These are phyloP conservation scores for Cotesia chilonis DNA, from an alignment of 1,140 invertebrate species.

Conservation along the genomic window DNA sequence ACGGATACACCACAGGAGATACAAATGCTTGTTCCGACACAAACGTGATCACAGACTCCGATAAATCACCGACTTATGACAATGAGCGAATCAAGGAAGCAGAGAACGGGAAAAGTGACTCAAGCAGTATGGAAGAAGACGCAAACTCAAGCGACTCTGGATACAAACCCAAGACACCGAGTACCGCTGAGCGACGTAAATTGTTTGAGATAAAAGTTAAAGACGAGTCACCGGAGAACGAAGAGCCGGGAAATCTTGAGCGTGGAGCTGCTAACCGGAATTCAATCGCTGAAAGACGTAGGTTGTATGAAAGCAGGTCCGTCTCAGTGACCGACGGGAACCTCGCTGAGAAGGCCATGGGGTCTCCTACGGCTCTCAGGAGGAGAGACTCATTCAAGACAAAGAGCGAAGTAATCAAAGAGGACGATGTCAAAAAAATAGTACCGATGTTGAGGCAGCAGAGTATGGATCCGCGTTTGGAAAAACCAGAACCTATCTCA, in stretches of 20 bases:
- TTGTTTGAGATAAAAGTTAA: constrained; percentile 71
- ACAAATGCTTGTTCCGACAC: constrained; percentile 33
- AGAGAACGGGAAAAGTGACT: constrained; percentile 72
- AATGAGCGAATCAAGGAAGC: constrained; percentile 55
- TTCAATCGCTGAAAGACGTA: constrained; percentile 80
- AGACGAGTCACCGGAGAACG: constrained; percentile 62
- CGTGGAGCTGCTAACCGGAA: constrained; percentile 69
- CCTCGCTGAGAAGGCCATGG: constrained; percentile 71
- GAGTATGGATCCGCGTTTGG: constrained; percentile 64
- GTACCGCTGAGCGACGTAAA: constrained; percentile 78
- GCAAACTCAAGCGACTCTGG: constrained; percentile 70
- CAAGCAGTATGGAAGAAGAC: constrained; percentile 70
- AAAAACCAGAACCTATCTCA: constrained; percentile 61
- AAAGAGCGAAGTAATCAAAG: constrained; percentile 65
- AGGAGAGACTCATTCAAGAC: constrained; percentile 71
- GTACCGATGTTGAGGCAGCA: constrained; percentile 66
- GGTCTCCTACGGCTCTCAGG: constrained; percentile 76
- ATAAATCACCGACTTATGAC: constrained; percentile 56
- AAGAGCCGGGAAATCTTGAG: constrained; percentile 67
- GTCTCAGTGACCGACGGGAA: constrained; percentile 69
- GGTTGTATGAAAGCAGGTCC: constrained; percentile 78
- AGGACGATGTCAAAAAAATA: constrained; percentile 67
- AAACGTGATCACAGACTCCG: constrained; percentile 45
- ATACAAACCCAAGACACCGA: constrained; percentile 77
- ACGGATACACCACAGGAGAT: constrained; percentile 45